phyloP scores from a whole-genome alignment of 2,797 vertebrate genomes.

The Ara ararauna region DNA sequence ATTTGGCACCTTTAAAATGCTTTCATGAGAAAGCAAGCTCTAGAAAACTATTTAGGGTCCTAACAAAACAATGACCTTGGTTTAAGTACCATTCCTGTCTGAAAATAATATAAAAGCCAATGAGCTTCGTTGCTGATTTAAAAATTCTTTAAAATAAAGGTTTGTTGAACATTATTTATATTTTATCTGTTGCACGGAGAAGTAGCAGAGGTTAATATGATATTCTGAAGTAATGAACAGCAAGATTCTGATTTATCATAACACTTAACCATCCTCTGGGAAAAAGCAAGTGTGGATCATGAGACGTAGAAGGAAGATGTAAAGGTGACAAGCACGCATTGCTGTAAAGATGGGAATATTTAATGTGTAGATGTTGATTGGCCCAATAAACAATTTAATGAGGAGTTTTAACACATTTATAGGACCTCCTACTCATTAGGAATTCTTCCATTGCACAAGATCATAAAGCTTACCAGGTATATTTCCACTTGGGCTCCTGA shows the following conservation, averaged over 20 bases:
- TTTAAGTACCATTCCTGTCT: neutral
- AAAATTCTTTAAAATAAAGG: neutral
- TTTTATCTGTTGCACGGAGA: neutral
- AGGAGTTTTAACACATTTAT: constrained; percentile 38
- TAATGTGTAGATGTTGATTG: constrained; percentile 42
- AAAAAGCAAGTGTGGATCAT: neutral
- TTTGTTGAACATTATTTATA: neutral
- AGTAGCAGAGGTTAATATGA: neutral
- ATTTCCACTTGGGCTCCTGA: constrained; percentile 33
- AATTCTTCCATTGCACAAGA: constrained; percentile 37
- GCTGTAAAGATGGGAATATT: constrained; percentile 12
- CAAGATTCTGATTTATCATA: neutral
- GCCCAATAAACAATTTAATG: constrained; percentile 45
- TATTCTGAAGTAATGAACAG: neutral
- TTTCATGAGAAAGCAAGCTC: neutral
- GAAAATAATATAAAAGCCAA: neutral
- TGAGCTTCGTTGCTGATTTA: neutral
- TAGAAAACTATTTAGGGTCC: neutral
- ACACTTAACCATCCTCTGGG: neutral
- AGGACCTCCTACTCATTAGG: constrained; percentile 33
- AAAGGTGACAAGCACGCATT: constrained; percentile 15
- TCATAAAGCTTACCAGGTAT: constrained; percentile 36
- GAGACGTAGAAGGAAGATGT: neutral
- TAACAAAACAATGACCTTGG: neutral
- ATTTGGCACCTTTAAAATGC: neutral